Conservation (phyloP, 2,797 vertebrate species). For the Melanotaenia trifasciata region DNA sequence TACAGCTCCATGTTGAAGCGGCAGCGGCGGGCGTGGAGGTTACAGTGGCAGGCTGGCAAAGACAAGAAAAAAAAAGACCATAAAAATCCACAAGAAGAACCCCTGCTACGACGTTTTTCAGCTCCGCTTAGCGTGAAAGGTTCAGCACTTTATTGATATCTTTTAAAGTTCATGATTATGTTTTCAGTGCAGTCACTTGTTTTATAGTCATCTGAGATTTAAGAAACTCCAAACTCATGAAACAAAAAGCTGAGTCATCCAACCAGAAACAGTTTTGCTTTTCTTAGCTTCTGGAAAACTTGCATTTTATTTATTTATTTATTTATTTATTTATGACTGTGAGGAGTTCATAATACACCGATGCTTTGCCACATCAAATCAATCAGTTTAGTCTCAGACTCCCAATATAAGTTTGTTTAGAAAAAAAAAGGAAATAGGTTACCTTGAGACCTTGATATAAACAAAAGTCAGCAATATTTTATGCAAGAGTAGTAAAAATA, state of each 20-base stretch:
- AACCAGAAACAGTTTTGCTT: too few species aligned
- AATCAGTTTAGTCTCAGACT: too few species aligned
- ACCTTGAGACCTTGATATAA: too few species aligned
- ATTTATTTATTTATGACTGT: too few species aligned
- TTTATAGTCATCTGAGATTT: background rate
- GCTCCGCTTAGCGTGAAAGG: conserved; percentile 8
- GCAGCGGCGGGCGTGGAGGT: conserved; percentile 95
- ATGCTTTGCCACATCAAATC: too few species aligned
- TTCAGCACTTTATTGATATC: background rate
- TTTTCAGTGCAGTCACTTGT: background rate
- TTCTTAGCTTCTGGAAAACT: too few species aligned
- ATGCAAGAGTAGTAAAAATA: too few species aligned
- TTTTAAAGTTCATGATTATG: background rate
- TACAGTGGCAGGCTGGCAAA: conserved; percentile 93
- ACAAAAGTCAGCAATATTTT: too few species aligned
- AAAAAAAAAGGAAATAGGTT: too few species aligned
- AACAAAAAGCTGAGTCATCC: conserved; percentile 27
- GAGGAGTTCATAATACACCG: too few species aligned
- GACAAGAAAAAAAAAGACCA: conserved; percentile 1
- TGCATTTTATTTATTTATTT: too few species aligned
- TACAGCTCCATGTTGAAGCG: conserved; percentile 99
- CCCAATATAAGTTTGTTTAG: too few species aligned
- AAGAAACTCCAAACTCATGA: conserved; percentile 34
- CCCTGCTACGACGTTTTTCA: conserved; percentile 19
- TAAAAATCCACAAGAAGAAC: background rate